phyloP scores from a whole-genome alignment of 2,888 invertebrate species.

The Microdon myrmicae region DNA sequence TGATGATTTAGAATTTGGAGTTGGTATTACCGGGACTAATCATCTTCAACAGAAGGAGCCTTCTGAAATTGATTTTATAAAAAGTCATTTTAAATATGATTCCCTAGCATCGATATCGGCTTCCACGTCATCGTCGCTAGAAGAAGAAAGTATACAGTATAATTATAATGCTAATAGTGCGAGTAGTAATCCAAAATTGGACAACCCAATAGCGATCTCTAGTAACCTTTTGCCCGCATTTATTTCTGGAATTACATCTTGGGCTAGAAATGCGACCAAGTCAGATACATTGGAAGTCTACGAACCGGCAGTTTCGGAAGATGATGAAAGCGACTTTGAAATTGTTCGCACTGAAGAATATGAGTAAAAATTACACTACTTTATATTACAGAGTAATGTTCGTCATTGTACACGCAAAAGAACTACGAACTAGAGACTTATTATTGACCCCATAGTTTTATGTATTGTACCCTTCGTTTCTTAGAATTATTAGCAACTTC shows the following conservation, averaged over 20 bases:
- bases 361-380: too few species aligned
- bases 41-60: conserved; percentile 9
- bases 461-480: too few species aligned
- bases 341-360: conserved; percentile 64
- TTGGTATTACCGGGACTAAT: conserved; percentile 12
- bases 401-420: too few species aligned
- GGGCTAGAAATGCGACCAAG: conserved; percentile 51
- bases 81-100: conserved; percentile 64
- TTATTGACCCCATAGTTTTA: too few species aligned
- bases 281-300: conserved; percentile 49
- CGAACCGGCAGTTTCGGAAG: conserved; percentile 59
- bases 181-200: conserved; percentile 55
- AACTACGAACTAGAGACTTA: too few species aligned
- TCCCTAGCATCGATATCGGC: too few species aligned
- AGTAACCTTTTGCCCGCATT: conserved; percentile 58
- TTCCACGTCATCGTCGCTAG: conserved; percentile 64
- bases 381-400: too few species aligned
- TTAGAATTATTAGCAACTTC: too few species aligned
- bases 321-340: conserved; percentile 66
- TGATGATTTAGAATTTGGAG: conserved; percentile 53
- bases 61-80: conserved; percentile 60
- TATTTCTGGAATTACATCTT: conserved; percentile 60
- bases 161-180: not conserved
- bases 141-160: conserved; percentile 61
- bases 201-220: conserved; percentile 54